A percentile compares a stretch with the other conserved stretches of the same genome.
Evolutionary conservation across 2,888 invertebrate species (phyloP).

Genomic region (Metallyticus violacea): DNA sequence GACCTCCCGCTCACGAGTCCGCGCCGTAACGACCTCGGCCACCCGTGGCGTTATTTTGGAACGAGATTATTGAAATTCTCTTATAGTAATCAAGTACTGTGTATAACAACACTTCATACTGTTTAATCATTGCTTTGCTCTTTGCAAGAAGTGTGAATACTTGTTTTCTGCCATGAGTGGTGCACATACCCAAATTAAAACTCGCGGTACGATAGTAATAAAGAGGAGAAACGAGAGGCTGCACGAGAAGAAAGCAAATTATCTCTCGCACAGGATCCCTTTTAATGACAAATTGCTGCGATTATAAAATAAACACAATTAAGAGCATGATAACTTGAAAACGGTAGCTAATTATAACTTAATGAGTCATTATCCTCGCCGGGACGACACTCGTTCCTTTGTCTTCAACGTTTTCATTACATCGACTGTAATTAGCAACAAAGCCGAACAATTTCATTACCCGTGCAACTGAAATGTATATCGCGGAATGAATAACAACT

Average conservation of each 20-base stretch:
- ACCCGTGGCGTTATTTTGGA: too few species aligned
- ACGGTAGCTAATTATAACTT: conserved; percentile 4
- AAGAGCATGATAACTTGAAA: not conserved
- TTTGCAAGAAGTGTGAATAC: too few species aligned
- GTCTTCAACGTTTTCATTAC: not conserved
- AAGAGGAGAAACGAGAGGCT: not conserved
- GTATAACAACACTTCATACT: too few species aligned
- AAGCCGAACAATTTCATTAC: not conserved
- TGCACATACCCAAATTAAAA: too few species aligned
- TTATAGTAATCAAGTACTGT: too few species aligned
- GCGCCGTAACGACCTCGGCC: too few species aligned
- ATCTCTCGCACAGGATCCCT: not conserved
- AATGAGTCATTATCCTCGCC: conserved; percentile 6
- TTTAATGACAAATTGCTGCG: not conserved
- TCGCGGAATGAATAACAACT: not conserved
- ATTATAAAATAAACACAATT: not conserved
- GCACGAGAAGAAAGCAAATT: not conserved
- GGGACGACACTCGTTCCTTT: not conserved
- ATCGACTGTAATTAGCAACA: not conserved
- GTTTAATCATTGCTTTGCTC: too few species aligned
- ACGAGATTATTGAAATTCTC: too few species aligned
- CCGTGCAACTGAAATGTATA: not conserved
- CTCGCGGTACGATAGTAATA: too few species aligned
- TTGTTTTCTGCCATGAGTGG: too few species aligned
- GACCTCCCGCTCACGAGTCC: too few species aligned